Conservation (phyloP, 2,888 invertebrate genomes). For the Poecilus cupreus region DNA sequence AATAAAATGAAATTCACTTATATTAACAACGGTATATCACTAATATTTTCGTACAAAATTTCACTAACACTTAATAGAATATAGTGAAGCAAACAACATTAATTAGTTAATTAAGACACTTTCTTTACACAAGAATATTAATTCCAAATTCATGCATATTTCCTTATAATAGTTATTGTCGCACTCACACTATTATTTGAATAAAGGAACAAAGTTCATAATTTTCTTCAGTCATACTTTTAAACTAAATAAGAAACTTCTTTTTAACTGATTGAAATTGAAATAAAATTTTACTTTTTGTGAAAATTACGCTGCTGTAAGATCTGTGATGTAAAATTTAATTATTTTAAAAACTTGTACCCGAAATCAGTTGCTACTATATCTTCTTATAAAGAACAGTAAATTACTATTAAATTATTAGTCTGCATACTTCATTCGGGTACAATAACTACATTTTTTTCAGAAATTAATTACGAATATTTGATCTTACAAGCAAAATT, state of each 20-base stretch:
- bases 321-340: background rate
- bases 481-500: constrained; percentile 12
- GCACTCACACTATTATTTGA: constrained; percentile 2
- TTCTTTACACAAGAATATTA: background rate
- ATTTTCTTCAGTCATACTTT: constrained; percentile 16
- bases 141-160: background rate
- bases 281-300: constrained; percentile 20
- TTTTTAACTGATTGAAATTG: background rate
- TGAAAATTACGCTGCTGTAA: background rate
- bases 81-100: background rate
- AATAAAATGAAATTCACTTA: constrained; percentile 4
- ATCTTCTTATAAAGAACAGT: no score
- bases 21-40: background rate
- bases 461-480: background rate
- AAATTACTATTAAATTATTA: no score
- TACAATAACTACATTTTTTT: no score
- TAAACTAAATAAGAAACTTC: background rate
- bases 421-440: no score
- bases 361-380: no score
- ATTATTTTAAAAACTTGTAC: background rate
- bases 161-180: background rate
- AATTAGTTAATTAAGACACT: background rate
- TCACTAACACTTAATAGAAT: background rate
- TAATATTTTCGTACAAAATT: background rate
- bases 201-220: constrained; percentile 23